A percentile compares a stretch with the other conserved stretches of the same genome.
Evolutionary conservation across 2,113 vertebrate genomes (phyloP).

Genomic region (Carollia perspicillata): DNA sequence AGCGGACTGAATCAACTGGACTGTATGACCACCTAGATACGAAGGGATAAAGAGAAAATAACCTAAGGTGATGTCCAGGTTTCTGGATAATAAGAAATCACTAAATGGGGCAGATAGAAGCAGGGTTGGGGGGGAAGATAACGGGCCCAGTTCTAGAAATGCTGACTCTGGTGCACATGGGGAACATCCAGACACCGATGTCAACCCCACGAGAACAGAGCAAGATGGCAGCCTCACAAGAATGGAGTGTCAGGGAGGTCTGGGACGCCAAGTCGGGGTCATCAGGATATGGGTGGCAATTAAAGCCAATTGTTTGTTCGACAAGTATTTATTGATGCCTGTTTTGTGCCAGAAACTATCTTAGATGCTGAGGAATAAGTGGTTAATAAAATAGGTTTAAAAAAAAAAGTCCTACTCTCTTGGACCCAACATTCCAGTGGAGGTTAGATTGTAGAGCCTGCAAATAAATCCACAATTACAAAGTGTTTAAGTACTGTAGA

Average conservation of each 20-base stretch:
- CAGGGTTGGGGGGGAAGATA: neutral
- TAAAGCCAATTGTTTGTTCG: neutral
- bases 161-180: neutral
- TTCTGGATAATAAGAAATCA: neutral
- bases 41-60: neutral
- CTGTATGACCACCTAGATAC: neutral
- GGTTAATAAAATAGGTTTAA: neutral
- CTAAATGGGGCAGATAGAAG: neutral
- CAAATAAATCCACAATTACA: neutral
- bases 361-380: neutral
- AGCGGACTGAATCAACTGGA: neutral
- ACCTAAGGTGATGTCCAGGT: neutral
- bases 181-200: neutral
- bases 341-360: neutral
- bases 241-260: neutral
- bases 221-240: neutral
- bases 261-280: neutral
- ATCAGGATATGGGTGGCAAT: neutral
- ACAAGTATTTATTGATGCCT: slow-evolving; percentile 30
- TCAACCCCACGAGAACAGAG: neutral
- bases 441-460: neutral
- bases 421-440: neutral
- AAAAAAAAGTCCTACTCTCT: neutral
- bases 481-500: neutral
- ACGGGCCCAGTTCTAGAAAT: slow-evolving; percentile 21